These are phyloP conservation scores for Holothuria glaberrima DNA, from an alignment of 35 echinoderm and acorn worm species.

Conservation along the genomic window DNA sequence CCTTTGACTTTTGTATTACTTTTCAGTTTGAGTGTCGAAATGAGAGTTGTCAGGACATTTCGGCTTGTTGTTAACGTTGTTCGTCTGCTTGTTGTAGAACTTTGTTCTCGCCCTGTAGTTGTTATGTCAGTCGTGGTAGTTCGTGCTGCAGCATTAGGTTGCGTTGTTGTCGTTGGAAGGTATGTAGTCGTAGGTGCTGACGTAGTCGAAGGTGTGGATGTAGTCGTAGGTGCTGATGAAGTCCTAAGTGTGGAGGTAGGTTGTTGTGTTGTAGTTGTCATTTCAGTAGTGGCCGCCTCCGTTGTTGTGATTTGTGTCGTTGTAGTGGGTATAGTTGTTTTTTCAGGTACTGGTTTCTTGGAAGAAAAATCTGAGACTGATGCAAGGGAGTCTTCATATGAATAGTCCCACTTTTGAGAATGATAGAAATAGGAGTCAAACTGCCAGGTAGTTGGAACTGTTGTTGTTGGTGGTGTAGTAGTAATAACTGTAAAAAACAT, in stretches of 20 bases:
- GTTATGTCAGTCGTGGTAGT: neutral
- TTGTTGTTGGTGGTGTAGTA: too few species aligned
- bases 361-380: too few species aligned
- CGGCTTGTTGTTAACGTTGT: conserved; percentile 12
- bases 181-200: neutral
- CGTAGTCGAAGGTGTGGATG: neutral
- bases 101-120: neutral
- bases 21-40: neutral
- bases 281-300: neutral
- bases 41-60: neutral
- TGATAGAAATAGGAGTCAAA: too few species aligned
- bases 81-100: neutral
- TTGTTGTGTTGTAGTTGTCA: neutral
- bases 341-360: too few species aligned
- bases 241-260: neutral
- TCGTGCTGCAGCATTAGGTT: neutral
- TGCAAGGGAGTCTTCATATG: too few species aligned
- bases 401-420: too few species aligned
- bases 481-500: too few species aligned
- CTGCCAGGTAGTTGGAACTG: too few species aligned
- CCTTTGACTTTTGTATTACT: conserved; percentile 23
- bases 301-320: too few species aligned
- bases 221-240: neutral
- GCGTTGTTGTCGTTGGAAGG: neutral
- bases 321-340: too few species aligned